These are phyloP conservation scores for Meda fulgida DNA, from an alignment of 2,797 vertebrate genomes.

Conservation along the genomic window DNA sequence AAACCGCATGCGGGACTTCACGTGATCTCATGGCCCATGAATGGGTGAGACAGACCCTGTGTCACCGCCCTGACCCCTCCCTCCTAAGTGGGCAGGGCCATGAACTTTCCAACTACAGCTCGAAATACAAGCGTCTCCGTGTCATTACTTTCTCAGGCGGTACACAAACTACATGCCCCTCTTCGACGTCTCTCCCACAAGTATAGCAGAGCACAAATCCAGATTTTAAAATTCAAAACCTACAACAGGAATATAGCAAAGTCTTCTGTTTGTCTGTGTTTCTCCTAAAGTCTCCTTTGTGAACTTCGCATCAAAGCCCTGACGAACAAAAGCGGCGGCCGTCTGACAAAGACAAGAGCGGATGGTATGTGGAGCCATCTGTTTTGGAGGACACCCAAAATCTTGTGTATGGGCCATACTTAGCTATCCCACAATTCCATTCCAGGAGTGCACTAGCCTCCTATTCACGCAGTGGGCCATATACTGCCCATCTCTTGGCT, in stretches of 20 bases:
- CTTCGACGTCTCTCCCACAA: not conserved
- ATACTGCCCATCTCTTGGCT: slow-evolving; percentile 89
- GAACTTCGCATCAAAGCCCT: slow-evolving; percentile 84
- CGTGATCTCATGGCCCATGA: slow-evolving; percentile 51
- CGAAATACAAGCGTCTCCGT: slow-evolving; percentile 20
- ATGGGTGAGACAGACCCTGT: slow-evolving; percentile 36
- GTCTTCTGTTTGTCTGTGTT: slow-evolving; percentile 44
- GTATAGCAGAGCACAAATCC: slow-evolving; percentile 21
- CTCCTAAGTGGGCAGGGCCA: slow-evolving; percentile 40
- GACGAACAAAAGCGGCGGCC: slow-evolving; percentile 87
- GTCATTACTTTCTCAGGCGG: slow-evolving; percentile 18
- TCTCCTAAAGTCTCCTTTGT: slow-evolving; percentile 60
- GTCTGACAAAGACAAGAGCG: slow-evolving; percentile 92
- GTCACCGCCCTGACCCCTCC: slow-evolving; percentile 41
- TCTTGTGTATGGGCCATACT: slow-evolving; percentile 88
- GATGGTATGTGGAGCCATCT: slow-evolving; percentile 91
- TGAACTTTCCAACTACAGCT: slow-evolving; percentile 43
- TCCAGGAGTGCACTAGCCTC: slow-evolving; percentile 86
- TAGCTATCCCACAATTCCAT: slow-evolving; percentile 91
- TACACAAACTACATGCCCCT: slow-evolving; percentile 19
- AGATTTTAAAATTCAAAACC: slow-evolving; percentile 42
- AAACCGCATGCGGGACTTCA: slow-evolving; percentile 16
- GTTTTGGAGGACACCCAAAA: slow-evolving; percentile 91
- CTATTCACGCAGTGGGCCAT: slow-evolving; percentile 84
- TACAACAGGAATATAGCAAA: slow-evolving; percentile 35